These are phyloP conservation scores for Helogale parvula DNA, from an alignment of 2,113 vertebrate genomes.

Conservation along the genomic window DNA sequence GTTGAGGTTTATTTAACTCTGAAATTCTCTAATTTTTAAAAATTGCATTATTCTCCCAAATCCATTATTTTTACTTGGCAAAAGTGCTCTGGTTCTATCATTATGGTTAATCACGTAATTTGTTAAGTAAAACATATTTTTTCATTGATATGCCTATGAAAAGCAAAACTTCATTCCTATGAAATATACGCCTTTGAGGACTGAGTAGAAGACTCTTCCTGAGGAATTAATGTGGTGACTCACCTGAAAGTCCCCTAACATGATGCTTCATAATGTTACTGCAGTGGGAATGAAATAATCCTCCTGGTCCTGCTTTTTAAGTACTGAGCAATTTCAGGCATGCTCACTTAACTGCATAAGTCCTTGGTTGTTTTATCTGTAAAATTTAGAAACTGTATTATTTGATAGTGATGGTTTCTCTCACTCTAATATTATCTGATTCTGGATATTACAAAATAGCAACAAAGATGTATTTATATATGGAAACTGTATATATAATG, in stretches of 20 bases:
- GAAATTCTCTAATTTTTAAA: constrained; percentile 23
- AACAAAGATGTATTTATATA: constrained; percentile 70
- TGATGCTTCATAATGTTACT: neutral
- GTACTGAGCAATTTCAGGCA: neutral
- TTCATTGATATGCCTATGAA: neutral
- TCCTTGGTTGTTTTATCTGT: constrained; percentile 5
- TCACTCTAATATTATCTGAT: constrained; percentile 65
- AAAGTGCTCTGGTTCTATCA: neutral
- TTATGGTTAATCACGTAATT: constrained; percentile 12
- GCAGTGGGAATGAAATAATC: neutral
- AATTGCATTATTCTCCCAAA: neutral
- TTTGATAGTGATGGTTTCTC: constrained; percentile 54
- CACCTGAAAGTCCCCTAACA: neutral
- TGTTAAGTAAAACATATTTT: neutral
- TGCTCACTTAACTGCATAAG: neutral
- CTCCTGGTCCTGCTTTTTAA: neutral
- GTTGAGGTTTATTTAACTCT: constrained; percentile 1
- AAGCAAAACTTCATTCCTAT: neutral
- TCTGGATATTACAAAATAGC: constrained; percentile 71
- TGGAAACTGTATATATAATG: constrained; percentile 64
- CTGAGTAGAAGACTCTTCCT: neutral
- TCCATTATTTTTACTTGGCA: neutral
- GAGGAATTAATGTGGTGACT: neutral
- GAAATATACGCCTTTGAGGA: neutral
- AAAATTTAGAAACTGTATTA: constrained; percentile 60